Evolutionary conservation across 2,113 vertebrate genomes (phyloP).

Genomic region (Mirza zaza): DNA sequence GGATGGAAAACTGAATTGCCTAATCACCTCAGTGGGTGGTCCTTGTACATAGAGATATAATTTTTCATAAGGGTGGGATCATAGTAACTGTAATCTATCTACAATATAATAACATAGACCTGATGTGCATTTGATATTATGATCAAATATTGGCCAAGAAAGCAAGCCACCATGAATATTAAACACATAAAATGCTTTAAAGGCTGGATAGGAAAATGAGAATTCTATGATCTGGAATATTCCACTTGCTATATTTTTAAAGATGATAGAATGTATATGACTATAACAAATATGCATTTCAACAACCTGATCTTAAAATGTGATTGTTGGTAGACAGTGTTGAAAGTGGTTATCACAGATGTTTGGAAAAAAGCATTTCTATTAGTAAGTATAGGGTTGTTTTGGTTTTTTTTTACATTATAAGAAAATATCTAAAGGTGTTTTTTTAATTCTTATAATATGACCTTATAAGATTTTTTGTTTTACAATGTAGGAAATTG

Average conservation of each 20-base stretch:
- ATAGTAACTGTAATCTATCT: not conserved
- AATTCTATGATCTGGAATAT: not conserved
- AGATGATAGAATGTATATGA: not conserved
- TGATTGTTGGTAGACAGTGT: not conserved
- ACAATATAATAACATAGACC: not conserved
- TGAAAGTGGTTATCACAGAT: not conserved
- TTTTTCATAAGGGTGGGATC: not conserved
- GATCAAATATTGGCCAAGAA: not conserved
- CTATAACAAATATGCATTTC: not conserved
- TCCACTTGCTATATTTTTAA: not conserved
- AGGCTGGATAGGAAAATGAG: not conserved
- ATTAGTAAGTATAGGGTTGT: not conserved
- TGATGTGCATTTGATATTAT: not conserved
- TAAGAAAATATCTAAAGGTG: not conserved
- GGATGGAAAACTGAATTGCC: not conserved
- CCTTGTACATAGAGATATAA: not conserved
- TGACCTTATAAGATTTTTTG: not conserved
- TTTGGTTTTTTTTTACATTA: not conserved
- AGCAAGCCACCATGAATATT: not conserved
- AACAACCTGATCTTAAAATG: not conserved
- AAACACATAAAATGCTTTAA: not conserved
- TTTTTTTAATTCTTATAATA: not conserved
- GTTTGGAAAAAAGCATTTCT: not conserved
- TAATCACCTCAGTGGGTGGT: slow-evolving; percentile 53
- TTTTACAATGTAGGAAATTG: not conserved